phyloP scores from a whole-genome alignment of 2,797 vertebrate genomes.

The Macrochelys suwanniensis region DNA sequence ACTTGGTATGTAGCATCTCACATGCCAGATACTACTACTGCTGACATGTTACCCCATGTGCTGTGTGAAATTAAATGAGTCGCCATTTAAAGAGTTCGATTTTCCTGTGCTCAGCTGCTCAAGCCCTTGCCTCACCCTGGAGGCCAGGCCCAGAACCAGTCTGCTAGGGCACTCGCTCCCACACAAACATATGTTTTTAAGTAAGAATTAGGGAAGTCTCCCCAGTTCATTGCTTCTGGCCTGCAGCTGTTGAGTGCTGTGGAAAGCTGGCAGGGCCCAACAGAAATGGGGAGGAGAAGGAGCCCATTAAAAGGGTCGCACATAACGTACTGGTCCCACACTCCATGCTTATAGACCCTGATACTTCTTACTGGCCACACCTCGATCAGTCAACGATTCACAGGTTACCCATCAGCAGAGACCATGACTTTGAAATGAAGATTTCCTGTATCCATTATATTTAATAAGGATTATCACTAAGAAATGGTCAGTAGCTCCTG shows the following conservation, averaged over 20 bases:
- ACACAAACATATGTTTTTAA: neutral
- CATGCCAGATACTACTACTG: neutral
- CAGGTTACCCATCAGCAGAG: neutral
- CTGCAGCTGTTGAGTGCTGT: neutral
- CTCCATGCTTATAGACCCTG: neutral
- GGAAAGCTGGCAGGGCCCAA: neutral
- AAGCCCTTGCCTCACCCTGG: rapidly evolving
- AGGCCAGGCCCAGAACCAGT: neutral
- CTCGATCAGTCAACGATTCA: neutral
- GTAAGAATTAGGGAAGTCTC: neutral
- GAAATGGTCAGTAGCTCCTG: neutral
- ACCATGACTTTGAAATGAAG: neutral
- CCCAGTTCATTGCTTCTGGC: neutral
- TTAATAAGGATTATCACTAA: neutral
- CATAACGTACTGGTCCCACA: neutral
- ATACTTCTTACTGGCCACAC: neutral
- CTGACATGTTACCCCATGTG: neutral
- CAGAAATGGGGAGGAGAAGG: neutral
- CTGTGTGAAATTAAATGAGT: neutral
- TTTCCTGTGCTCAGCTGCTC: rapidly evolving
- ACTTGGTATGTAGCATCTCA: neutral
- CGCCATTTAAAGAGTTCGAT: neutral
- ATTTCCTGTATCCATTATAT: neutral
- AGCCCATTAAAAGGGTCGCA: neutral
- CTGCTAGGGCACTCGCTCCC: too few species aligned